Evolutionary conservation across 2,797 vertebrate species (phyloP), one percentile per base, ranked within the genome.

Genomic region (Hippocampus kuda): DNA sequence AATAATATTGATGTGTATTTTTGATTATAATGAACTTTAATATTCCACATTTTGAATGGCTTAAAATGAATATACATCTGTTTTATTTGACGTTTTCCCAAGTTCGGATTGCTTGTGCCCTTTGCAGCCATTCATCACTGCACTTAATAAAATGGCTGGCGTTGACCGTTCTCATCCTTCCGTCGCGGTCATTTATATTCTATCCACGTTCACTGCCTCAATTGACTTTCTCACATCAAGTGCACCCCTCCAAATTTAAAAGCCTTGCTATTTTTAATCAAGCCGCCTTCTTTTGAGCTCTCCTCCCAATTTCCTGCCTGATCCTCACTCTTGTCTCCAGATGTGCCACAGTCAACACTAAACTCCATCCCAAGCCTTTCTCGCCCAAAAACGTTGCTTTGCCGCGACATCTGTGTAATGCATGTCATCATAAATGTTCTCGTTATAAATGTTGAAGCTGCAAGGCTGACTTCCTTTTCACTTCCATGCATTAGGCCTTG

Each of bases 291-390:
- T 71, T 72, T 49, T 62, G 67, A 48, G 54, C 63, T 66, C 69
- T 22, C 30, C 59, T 67, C 70, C 34, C 68, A 63, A 70, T 79
- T 69, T 72, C 69, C 65, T 61, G 65, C 30, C 49, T 74, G 0
- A 0, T 68, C 70, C 76, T 30, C 65, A 68, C 22, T 70, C 67
- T 68, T 66, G 71, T 72, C 49, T 77, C 63, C 79, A 83, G 77
- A 77, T 83, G 72, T 75, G 74, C 67, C 60, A 26, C 18, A 18
- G 57, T 30, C 57, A 60, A 34, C 8, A 13, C 56, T 7, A 26
- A 56, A 56, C 53, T 56, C 53, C n/a, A 12, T 56, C 53, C 53
- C 5, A 54, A n/a, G 7, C 20, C 51, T n/a, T 22, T 8, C 2
- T 10, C 22, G 13, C 26, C 12, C 15, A 60, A 60, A 60, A 60